Conservation (phyloP, 1,140 invertebrate species). For the Apis laboriosa region DNA sequence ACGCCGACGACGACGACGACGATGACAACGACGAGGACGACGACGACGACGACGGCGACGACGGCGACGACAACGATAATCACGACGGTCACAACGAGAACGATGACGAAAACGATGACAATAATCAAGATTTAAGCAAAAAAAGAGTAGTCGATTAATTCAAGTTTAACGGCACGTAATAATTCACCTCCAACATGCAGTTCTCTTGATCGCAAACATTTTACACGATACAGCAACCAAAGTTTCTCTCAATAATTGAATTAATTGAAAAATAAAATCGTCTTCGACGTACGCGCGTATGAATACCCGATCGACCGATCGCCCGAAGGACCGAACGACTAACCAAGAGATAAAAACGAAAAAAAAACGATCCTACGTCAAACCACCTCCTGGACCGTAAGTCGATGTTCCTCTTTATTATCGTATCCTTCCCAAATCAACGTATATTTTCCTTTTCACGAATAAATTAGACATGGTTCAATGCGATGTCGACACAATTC, state of each 20-base stretch:
- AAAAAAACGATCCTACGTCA: slow-evolving; percentile 22
- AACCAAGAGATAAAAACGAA: slow-evolving; percentile 5
- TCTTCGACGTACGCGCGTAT: slow-evolving; percentile 8
- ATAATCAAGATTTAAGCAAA: neutral
- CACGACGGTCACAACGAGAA: neutral
- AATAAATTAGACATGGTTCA: slow-evolving; percentile 8
- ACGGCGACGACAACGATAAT: neutral
- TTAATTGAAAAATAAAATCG: neutral
- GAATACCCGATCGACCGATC: slow-evolving; percentile 13
- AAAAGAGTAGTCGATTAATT: neutral
- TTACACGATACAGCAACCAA: neutral
- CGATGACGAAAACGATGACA: neutral
- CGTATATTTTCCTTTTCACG: slow-evolving; percentile 15
- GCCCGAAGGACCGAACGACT: slow-evolving; percentile 13
- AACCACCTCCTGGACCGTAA: slow-evolving; percentile 8
- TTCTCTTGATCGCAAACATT: slow-evolving; percentile 19
- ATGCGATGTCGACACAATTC: slow-evolving; percentile 25
- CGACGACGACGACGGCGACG: neutral
- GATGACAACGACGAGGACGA: neutral
- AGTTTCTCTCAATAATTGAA: neutral
- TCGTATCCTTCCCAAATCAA: slow-evolving; percentile 25
- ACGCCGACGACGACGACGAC: neutral
- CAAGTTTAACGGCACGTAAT: neutral
- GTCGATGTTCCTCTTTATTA: slow-evolving; percentile 33
- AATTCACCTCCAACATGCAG: slow-evolving; percentile 35